Base-by-base conservation (phyloP, 2,113 vertebrate genomes). In the Cephalophus harveyi region DNA sequence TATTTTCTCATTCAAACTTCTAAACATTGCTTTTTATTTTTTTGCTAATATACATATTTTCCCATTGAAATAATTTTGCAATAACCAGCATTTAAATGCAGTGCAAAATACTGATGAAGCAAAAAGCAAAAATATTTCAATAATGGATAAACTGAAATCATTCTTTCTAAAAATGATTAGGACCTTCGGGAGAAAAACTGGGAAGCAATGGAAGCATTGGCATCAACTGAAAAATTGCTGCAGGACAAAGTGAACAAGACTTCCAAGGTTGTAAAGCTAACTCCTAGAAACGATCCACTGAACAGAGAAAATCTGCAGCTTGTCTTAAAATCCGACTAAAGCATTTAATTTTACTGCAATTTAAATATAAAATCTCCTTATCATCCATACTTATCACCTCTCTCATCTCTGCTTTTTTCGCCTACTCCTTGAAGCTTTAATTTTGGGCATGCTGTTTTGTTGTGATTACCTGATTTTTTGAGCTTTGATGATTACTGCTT, bases 111-210 rank as follows among this genome's bases (percentile, higher is more conserved):
- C 94, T 97, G 94, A 89, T 99, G 98, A 99, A 98, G 96, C 95
- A 98, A 98, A 98, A 98, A 98, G 89, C 59, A 50, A 96, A 97
- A 98, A 97, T 96, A 67, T 99, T 98, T 99, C 94, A 99, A 92
- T 98, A 98, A 98, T 99, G 99, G 99, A 99, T 99, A 98, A 99
- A 99, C 99, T 99, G 99, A 99, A 99, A 99, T 99, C 98, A 98
- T 99, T 99, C 98, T 99, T 99, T 99, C 99, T 99, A 99, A 99
- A 99, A 99, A 99, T 99, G 99, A 99, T 99, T 99, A 99, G 99
- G 99, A 99, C 99, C 99, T 99, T 99, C 99, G 99, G 99, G 99
- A 99, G 99, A 99, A 99, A 99, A 99, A 99, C 99, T 99, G 99
- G 99, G 99, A 99, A 99, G 99, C 99, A 98, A 99, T 99, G 99